Base-by-base conservation (phyloP, 1,140 invertebrate species). In the Hyphantria cunea region DNA sequence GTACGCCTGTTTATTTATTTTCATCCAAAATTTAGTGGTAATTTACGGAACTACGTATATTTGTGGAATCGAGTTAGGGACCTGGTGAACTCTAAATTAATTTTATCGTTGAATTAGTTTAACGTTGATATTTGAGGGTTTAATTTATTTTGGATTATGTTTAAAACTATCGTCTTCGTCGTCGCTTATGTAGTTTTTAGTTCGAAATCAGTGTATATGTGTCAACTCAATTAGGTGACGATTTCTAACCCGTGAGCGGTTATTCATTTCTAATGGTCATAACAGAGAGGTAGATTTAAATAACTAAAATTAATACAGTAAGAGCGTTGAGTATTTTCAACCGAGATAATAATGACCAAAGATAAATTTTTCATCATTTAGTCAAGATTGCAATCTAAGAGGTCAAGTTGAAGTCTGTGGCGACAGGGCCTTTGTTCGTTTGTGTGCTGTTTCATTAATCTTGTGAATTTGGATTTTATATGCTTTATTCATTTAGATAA, bases 1-100 rank as follows among this genome's bases (percentile, higher is more conserved):
- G 78, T 82, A 80, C 72, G 70, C 66, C 67, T 84, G 82, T 86
- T 84, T 89, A 90, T 90, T 88, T 88, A 87, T 85, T 82, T 84
- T 84, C 69, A 73, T 68, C 72, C 65, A 70, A 80, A 86, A 82
- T 85, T 89, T 79, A 77, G 74, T 67, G 68, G 76, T 82, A 80
- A 86, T 83, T 80, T 80, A 70, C 72, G 75, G 74, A 84, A 67
- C 76, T 76, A 78, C 77, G 70, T 72, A 69, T 73, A 65, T 58
- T 31, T 42, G 25, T 17, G 12, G 58, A 54, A 62, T 49, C 49
- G 45, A 66, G 31, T 69, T 62, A 25, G 17, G 17, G 17, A 42
- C 45, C 31, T 32, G 33, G 14, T 12, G 34, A 4, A 45, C n/a
- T 44, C 51, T 42, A 49, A 60, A 47, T 58, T 60, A 63, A 70